Percentiles rank a stretch among this genome's conserved stretches.
These are phyloP conservation scores for Philonicus albiceps DNA, from an alignment of 2,888 invertebrate genomes.

Conservation along the genomic window DNA sequence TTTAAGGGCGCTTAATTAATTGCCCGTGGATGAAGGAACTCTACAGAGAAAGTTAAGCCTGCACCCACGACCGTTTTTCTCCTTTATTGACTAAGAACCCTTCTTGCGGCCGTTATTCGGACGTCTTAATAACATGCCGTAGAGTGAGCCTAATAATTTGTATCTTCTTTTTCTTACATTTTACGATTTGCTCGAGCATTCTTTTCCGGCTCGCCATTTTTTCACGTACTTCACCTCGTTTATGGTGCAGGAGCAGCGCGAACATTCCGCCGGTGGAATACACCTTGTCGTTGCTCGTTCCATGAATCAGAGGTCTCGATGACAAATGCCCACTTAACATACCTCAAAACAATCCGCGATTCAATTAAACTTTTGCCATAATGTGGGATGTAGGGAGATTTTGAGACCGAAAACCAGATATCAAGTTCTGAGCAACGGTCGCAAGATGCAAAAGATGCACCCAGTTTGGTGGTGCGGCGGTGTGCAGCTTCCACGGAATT, in stretches of 20 bases:
- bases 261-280: background rate
- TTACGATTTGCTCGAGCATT: background rate
- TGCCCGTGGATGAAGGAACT: background rate
- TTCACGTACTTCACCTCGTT: conserved; percentile 34
- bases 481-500: background rate
- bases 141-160: background rate
- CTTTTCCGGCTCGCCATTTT: background rate
- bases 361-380: conserved; percentile 38
- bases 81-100: background rate
- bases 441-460: background rate
- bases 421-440: background rate
- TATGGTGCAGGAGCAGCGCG: background rate
- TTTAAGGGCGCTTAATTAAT: background rate
- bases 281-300: background rate
- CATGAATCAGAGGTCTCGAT: conserved; percentile 29
- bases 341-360: conserved; percentile 38
- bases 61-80: background rate
- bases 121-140: background rate
- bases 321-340: conserved; percentile 38
- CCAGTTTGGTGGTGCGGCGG: background rate
- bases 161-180: background rate
- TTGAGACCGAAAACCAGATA: background rate
- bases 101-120: background rate
- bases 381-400: conserved; percentile 7
- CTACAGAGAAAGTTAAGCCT: background rate